These are phyloP conservation scores for Cotesia typhae DNA, from an alignment of 1,140 invertebrate genomes.

Conservation along the genomic window DNA sequence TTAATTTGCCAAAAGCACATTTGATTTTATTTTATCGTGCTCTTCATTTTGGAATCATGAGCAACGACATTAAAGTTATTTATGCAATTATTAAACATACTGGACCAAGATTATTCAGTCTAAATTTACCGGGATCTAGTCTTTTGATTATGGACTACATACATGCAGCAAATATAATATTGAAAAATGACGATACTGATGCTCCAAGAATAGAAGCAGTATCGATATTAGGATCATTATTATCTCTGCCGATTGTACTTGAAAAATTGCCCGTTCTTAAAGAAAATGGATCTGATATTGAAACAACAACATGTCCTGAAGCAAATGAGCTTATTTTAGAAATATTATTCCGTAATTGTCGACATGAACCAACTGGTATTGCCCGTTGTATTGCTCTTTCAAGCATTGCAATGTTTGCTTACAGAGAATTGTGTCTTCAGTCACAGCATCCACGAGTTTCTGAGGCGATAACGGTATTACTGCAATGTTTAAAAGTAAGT, in stretches of 20 bases:
- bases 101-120: constrained; percentile 85
- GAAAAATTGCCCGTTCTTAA: constrained; percentile 84
- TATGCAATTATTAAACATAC: constrained; percentile 75
- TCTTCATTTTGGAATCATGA: constrained; percentile 79
- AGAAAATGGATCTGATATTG: constrained; percentile 75
- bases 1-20: constrained; percentile 73
- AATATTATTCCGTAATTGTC: constrained; percentile 85
- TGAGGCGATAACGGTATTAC: constrained; percentile 85
- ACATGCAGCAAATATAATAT: constrained; percentile 85
- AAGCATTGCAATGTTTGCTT: constrained; percentile 85
- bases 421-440: constrained; percentile 77
- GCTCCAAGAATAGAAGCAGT: constrained; percentile 90
- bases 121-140: constrained; percentile 88
- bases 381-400: constrained; percentile 91
- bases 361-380: constrained; percentile 85
- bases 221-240: constrained; percentile 86
- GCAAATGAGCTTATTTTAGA: constrained; percentile 90
- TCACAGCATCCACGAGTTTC: constrained; percentile 76
- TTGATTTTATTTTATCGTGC: constrained; percentile 88
- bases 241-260: constrained; percentile 82
- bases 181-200: constrained; percentile 82
- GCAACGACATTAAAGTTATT: constrained; percentile 64
- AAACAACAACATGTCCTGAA: constrained; percentile 77
- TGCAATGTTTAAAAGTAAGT: constrained; percentile 82
- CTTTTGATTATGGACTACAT: constrained; percentile 90